Evolutionary conservation across 2,113 vertebrate genomes (phyloP).

Genomic region (Melanerpes aurifrons): DNA sequence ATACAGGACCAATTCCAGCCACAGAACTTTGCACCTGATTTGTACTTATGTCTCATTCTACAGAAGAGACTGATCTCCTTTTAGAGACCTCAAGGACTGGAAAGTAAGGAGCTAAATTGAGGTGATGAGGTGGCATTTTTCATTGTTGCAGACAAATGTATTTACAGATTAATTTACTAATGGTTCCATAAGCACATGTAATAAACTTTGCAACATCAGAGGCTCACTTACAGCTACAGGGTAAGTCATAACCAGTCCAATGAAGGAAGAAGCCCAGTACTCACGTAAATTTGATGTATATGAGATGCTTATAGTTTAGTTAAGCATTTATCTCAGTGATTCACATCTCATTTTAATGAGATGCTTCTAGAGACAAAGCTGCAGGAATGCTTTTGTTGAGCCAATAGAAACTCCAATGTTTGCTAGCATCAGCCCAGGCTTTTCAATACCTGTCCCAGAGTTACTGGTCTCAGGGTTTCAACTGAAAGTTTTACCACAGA

Average conservation of each 20-base stretch:
- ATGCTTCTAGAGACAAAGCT: slow-evolving; percentile 7
- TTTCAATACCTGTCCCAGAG: not conserved
- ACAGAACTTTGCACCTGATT: not conserved
- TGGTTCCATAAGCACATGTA: not conserved
- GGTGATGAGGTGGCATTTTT: not conserved
- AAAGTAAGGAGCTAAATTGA: not conserved
- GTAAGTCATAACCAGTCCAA: not conserved
- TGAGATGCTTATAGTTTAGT: slow-evolving; percentile 4
- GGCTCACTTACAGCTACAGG: not conserved
- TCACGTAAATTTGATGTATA: not conserved
- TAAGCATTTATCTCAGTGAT: not conserved
- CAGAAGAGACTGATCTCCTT: not conserved
- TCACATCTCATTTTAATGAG: slow-evolving; percentile 38
- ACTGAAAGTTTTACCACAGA: not conserved
- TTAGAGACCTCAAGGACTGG: not conserved
- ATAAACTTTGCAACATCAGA: not conserved
- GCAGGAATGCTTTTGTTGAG: not conserved
- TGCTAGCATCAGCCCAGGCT: not conserved
- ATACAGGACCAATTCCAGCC: not conserved
- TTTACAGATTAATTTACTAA: not conserved
- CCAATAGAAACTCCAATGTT: not conserved
- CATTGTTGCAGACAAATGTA: not conserved
- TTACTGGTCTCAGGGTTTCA: not conserved
- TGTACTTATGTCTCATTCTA: not conserved
- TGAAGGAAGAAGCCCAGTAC: not conserved